phyloP scores from a whole-genome alignment of 2,888 invertebrate genomes.

The Plebejus argus region DNA sequence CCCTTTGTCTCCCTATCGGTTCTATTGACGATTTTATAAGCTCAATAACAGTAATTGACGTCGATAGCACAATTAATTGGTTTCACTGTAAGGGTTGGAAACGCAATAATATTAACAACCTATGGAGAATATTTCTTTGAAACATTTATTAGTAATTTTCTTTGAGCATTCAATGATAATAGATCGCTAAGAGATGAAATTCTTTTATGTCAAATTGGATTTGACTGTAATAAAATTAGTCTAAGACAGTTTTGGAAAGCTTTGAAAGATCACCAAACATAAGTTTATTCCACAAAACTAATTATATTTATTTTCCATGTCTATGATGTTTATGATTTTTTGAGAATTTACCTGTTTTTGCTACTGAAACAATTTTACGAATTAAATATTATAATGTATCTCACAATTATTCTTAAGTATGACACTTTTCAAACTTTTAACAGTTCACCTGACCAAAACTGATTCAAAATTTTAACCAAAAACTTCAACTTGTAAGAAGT shows the following conservation, averaged over 20 bases:
- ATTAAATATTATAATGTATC: not conserved
- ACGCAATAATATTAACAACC: slow-evolving; percentile 46
- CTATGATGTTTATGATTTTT: not conserved
- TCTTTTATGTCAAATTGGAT: slow-evolving; percentile 28
- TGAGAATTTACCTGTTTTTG: no score
- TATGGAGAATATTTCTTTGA: slow-evolving; percentile 39
- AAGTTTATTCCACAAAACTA: not conserved
- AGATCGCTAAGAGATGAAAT: slow-evolving; percentile 13
- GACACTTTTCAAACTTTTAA: not conserved
- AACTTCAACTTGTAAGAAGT: not conserved
- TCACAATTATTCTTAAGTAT: not conserved
- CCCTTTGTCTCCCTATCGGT: slow-evolving; percentile 67
- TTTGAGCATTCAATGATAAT: slow-evolving; percentile 29
- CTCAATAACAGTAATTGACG: slow-evolving; percentile 76
- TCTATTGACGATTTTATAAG: slow-evolving; percentile 77
- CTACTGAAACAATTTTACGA: not conserved
- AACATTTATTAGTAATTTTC: slow-evolving; percentile 23
- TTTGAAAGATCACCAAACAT: not conserved
- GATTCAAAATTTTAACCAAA: no score
- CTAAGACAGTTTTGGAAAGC: not conserved
- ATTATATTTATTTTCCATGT: not conserved
- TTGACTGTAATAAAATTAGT: not conserved
- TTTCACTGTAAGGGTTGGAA: slow-evolving; percentile 57
- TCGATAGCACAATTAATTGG: slow-evolving; percentile 74
- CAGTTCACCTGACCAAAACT: not conserved